Base-by-base conservation (phyloP, 1,140 invertebrate genomes). In the Diplogasteroides magnus region DNA sequence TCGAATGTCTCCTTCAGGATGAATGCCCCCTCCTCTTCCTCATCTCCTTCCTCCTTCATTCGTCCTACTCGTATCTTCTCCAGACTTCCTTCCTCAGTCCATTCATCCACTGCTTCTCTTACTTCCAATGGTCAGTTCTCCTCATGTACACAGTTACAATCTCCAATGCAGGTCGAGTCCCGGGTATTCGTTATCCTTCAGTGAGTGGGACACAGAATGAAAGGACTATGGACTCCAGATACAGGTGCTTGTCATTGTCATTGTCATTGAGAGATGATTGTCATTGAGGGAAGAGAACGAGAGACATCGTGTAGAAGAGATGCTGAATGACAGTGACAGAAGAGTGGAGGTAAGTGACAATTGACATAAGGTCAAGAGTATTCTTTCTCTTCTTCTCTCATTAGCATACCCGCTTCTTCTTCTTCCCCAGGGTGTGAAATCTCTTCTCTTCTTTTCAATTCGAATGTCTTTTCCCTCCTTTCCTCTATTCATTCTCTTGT, bases 271-370 rank as follows among this genome's bases (percentile, higher is more conserved):
- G 67, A 25, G 64, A 57, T 27, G 69, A 71, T 27, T 66, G 67
- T 57, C 69, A 71, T 26, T 32, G 60, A 23, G 25, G 65, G 15
- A 65, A 66, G 64, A 27, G 69, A 66, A 71, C 55, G 29, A 63
- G 67, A 23, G 66, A 63, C 2, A n/a, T n/a, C n/a, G n/a, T n/a
- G n/a, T n/a, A n/a, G n/a, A n/a, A n/a, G 63, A 71, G 26, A 56
- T 71, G 11, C 63, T 71, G 26, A 58, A 71, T 29, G 69, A 71
- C 57, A 56, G 63, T 13, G 67, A 71, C 27, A 1, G 69, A 14
- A 65, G 69, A 61, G 69, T 71, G 32, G 65, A 61, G 66, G 66
- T 67, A 15, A 67, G 59, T 61, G 28, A 6, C 29, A 32, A 61
- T 58, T 67, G 37, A 55, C 59, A 25, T 59, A 23, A 25, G 23